Base-by-base conservation (phyloP, 2,888 invertebrate genomes). In the Sarcophaga variegata region DNA sequence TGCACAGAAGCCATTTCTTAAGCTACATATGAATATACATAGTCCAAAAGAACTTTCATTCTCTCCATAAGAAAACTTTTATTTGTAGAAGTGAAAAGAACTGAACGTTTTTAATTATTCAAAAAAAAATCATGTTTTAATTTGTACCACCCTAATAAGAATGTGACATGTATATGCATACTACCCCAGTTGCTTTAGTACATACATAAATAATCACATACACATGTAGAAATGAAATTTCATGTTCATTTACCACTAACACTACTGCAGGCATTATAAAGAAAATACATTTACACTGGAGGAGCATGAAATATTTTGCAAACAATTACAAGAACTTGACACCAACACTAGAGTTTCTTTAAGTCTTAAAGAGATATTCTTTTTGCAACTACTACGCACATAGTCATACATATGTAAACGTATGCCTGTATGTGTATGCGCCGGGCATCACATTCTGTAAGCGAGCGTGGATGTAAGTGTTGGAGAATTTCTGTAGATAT, bases 251-350 rank as follows among this genome's bases (percentile, higher is more conserved):
- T 78, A 70, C n/a, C 45, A n/a, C 67, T 20, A 54, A 47, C 20
- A 37, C 10, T 14, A n/a, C 67, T 22, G n/a, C 22, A 12, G 47
- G 54, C 25, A 22, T 69, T 69, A 5, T 49, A 14, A 22, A 54
- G 22, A 4, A 70, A 4, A 54, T 14, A 49, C 8, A n/a, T 67
- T 27, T 37, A 27, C 22, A 66, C 17, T n/a, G 45, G 67, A 49
- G 69, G 47, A 76, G 25, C 25, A 64, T 4, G 12, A 74, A 83
- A 72, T 80, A 77, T 72, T 81, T 78, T 54, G 49, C 69, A 74
- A 86, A 83, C 74, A 86, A 86, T 87, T 81, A 81, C 81, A 87
- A 81, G 83, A 87, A 87, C 81, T 87, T 87, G 87, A 87, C 75
- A 79, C 81, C 76, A 75, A 83, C 83, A 78, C 86, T 83, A 66